Evolutionary conservation across 2,113 vertebrate species (phyloP).

Genomic region (Petroica traversi): DNA sequence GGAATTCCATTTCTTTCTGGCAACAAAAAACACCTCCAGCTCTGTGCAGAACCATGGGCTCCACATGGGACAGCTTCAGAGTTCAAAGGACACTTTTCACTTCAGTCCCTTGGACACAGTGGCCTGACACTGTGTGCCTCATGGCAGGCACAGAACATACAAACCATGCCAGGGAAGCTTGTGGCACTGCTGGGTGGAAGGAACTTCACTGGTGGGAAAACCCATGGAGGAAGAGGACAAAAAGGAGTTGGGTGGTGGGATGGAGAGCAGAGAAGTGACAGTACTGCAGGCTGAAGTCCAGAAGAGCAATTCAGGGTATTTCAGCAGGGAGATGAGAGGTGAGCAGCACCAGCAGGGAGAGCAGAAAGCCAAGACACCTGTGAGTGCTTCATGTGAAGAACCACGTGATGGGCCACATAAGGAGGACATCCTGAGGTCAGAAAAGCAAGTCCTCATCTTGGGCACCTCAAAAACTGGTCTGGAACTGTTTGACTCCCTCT

Average conservation of each 20-base stretch:
- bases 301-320: neutral
- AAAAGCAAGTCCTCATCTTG: neutral
- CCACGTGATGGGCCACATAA: neutral
- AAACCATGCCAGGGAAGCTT: neutral
- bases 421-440: neutral
- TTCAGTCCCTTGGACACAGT: neutral
- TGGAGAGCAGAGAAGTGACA: neutral
- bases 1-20: neutral
- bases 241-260: neutral
- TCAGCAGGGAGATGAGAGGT: neutral
- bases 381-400: neutral
- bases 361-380: neutral
- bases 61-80: neutral
- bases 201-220: neutral
- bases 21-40: neutral
- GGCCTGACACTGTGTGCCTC: neutral
- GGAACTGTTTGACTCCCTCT: neutral
- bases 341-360: neutral
- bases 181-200: neutral
- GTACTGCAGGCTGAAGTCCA: neutral
- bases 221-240: neutral
- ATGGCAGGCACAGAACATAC: neutral
- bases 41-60: neutral
- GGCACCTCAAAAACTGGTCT: neutral
- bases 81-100: neutral